Conservation (phyloP, 2,797 vertebrate genomes). For the Myoxocephalus aenaeus region DNA sequence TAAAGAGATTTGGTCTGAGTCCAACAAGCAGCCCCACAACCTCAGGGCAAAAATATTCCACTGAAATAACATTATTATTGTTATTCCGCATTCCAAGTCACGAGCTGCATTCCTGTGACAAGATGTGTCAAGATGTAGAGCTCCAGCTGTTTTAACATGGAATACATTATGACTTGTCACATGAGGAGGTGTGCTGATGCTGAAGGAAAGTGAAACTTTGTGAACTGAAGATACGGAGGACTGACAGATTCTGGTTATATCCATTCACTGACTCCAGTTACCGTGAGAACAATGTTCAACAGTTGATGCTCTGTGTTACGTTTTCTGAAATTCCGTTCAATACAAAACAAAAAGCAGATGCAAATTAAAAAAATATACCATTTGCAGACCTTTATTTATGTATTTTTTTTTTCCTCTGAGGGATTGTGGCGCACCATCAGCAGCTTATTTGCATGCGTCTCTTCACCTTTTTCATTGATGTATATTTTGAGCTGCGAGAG, state of each 20-base stretch:
- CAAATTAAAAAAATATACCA: background rate
- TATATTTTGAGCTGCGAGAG: background rate
- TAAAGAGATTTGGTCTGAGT: background rate
- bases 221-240: slow-evolving; percentile 13
- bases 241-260: background rate
- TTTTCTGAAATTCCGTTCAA: background rate
- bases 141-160: slow-evolving; percentile 45
- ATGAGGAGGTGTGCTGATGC: slow-evolving; percentile 33
- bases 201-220: slow-evolving; percentile 15
- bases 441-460: background rate
- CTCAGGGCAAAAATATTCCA: slow-evolving; percentile 8
- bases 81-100: slow-evolving; percentile 8
- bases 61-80: slow-evolving; percentile 2
- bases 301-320: background rate
- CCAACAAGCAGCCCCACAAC: background rate
- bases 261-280: background rate
- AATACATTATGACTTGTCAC: slow-evolving; percentile 60
- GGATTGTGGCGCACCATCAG: background rate
- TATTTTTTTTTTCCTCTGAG: background rate
- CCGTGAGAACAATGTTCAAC: background rate
- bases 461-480: background rate
- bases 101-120: slow-evolving; percentile 17
- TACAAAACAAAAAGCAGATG: background rate
- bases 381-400: background rate
- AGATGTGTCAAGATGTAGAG: slow-evolving; percentile 26